phyloP scores from a whole-genome alignment of 1,140 invertebrate genomes.

The Kradibia gibbosae region DNA sequence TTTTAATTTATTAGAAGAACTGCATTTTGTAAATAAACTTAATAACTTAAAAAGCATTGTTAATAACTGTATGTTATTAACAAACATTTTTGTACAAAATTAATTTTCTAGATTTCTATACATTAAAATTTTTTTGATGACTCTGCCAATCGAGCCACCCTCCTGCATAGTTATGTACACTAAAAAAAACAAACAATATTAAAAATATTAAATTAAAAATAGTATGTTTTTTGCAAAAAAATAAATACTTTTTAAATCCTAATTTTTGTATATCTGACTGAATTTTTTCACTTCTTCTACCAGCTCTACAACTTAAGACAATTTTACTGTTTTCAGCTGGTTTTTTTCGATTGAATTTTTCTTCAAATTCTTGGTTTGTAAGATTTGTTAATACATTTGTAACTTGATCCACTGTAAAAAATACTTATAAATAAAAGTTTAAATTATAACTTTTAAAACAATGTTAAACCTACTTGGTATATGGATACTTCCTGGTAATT shows the following conservation, averaged over 20 bases:
- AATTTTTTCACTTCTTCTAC: constrained; percentile 75
- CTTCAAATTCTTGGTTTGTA: constrained; percentile 65
- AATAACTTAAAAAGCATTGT: neutral
- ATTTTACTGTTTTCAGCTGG: constrained; percentile 74
- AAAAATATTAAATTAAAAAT: constrained; percentile 47
- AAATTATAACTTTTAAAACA: constrained; percentile 40
- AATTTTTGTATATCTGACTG: constrained; percentile 74
- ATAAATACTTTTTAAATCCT: constrained; percentile 76
- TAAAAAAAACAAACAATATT: constrained; percentile 54
- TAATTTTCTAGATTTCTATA: constrained; percentile 42
- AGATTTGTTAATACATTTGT: constrained; percentile 57
- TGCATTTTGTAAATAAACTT: constrained; percentile 38
- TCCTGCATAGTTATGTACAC: constrained; percentile 66
- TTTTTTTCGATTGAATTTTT: constrained; percentile 71
- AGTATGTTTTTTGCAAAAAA: constrained; percentile 25
- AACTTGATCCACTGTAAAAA: constrained; percentile 65
- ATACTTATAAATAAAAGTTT: constrained; percentile 37
- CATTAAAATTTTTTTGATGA: constrained; percentile 53
- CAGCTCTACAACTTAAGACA: constrained; percentile 77
- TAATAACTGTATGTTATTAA: constrained; percentile 14
- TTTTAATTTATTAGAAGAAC: constrained; percentile 38
- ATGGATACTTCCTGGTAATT: constrained; percentile 80
- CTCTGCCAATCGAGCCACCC: constrained; percentile 69
- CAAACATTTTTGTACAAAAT: constrained; percentile 73
- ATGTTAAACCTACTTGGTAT: constrained; percentile 78